Evolutionary conservation across 2,888 invertebrate genomes (phyloP).

Genomic region (Calameuta filiformis): DNA sequence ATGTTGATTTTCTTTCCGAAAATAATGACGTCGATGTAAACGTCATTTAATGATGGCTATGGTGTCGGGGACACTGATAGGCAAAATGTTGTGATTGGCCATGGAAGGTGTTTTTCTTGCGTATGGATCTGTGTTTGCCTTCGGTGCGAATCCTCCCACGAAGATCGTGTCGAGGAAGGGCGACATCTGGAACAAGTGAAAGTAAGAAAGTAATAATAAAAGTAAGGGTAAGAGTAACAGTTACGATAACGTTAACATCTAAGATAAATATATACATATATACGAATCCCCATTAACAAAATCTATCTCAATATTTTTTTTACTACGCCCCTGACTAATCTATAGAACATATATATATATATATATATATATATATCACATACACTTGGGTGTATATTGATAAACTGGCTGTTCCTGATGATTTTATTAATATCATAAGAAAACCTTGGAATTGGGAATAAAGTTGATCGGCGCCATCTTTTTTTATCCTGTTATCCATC

Average conservation of each 20-base stretch:
- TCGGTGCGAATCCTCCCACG: conserved; percentile 45
- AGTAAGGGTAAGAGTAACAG: conserved; percentile 1
- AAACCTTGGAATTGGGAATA: background rate
- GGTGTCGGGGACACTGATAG: background rate
- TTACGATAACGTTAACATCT: background rate
- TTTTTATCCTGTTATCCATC: background rate
- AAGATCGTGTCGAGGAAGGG: conserved; percentile 25
- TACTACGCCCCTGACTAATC: conserved; percentile 14
- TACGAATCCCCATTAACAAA: background rate
- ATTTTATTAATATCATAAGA: background rate
- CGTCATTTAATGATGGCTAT: background rate
- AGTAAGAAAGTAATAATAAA: conserved; percentile 14
- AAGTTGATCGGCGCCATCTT: background rate
- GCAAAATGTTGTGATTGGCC: conserved; percentile 48
- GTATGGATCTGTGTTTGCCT: conserved; percentile 59
- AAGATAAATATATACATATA: background rate
- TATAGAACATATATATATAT: background rate
- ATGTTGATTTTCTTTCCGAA: background rate
- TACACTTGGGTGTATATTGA: background rate
- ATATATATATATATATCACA: background rate
- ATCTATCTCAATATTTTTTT: background rate
- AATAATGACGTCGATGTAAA: background rate
- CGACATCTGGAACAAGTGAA: conserved; percentile 42
- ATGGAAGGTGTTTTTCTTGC: conserved; percentile 54
- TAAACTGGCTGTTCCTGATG: background rate